Evolutionary conservation across 2,888 invertebrate genomes (phyloP).

Genomic region (Thymelicus acteon): DNA sequence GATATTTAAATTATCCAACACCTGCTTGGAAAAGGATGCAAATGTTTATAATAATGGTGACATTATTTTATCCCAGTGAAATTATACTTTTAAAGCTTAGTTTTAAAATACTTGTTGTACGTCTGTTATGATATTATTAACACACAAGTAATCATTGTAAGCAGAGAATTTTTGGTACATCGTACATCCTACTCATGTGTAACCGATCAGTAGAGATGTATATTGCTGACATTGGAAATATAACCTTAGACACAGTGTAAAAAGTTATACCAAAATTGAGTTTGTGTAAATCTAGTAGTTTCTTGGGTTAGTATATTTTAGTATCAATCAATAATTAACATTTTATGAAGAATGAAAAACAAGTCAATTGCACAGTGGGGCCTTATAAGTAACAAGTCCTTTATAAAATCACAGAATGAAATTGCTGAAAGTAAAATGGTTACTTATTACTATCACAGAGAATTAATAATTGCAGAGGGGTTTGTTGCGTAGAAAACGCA

Average conservation of each 20-base stretch:
- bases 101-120: not conserved
- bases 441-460: constrained; percentile 67
- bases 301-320: too few species aligned
- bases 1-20: too few species aligned
- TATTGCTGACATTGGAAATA: too few species aligned
- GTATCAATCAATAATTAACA: too few species aligned
- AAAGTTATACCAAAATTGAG: too few species aligned
- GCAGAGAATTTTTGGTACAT: too few species aligned
- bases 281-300: too few species aligned
- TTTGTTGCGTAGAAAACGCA: constrained; percentile 59
- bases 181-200: too few species aligned
- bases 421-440: constrained; percentile 50
- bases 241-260: too few species aligned
- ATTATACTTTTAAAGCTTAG: not conserved
- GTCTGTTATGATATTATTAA: too few species aligned
- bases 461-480: constrained; percentile 59
- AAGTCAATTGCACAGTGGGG: not conserved
- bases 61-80: not conserved
- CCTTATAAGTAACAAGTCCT: constrained; percentile 23
- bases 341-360: not conserved
- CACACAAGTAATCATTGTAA: too few species aligned
- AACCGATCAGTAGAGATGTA: too few species aligned
- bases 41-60: not conserved
- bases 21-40: not conserved
- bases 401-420: constrained; percentile 49